Percentiles rank a stretch among this genome's conserved stretches.
phyloP scores from a whole-genome alignment of 2,888 invertebrate species.

The Agrenia bidenticulata region DNA sequence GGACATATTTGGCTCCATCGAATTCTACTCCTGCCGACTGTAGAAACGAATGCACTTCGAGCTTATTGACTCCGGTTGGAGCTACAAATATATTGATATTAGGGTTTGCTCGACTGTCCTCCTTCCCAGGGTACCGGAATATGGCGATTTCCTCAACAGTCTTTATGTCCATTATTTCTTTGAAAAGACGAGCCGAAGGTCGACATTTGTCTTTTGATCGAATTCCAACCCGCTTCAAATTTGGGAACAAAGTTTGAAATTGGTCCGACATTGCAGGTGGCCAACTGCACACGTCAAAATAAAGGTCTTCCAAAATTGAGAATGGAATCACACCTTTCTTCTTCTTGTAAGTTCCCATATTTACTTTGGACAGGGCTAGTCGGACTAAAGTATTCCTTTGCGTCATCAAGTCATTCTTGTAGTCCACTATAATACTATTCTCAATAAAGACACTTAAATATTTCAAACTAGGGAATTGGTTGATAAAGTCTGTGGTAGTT shows the following conservation, averaged over 20 bases:
- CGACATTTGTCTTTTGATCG: constrained; percentile 3
- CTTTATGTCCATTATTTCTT: constrained; percentile 1
- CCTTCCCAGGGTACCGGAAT: not conserved
- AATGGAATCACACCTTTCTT: not conserved
- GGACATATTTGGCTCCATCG: not conserved
- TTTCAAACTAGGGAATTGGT: constrained; percentile 1
- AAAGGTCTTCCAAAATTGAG: not conserved
- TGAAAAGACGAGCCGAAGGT: not conserved
- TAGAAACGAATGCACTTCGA: not conserved
- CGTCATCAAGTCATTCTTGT: not conserved
- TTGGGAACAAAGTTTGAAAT: constrained; percentile 1
- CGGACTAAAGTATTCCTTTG: not conserved
- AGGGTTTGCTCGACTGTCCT: not conserved
- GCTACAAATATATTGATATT: constrained; percentile 7
- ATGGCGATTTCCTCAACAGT: not conserved
- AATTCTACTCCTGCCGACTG: not conserved
- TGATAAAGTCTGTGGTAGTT: not conserved
- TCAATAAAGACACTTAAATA: constrained; percentile 5
- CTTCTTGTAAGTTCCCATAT: constrained; percentile 6
- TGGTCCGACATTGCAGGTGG: not conserved
- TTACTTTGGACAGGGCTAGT: constrained; percentile 3
- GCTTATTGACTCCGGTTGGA: not conserved
- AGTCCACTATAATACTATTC: not conserved
- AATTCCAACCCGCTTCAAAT: constrained; percentile 2
- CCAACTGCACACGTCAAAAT: constrained; percentile 15